Evolutionary conservation across 2,888 invertebrate genomes (phyloP).

Genomic region (Omphaloscelis lunosa): DNA sequence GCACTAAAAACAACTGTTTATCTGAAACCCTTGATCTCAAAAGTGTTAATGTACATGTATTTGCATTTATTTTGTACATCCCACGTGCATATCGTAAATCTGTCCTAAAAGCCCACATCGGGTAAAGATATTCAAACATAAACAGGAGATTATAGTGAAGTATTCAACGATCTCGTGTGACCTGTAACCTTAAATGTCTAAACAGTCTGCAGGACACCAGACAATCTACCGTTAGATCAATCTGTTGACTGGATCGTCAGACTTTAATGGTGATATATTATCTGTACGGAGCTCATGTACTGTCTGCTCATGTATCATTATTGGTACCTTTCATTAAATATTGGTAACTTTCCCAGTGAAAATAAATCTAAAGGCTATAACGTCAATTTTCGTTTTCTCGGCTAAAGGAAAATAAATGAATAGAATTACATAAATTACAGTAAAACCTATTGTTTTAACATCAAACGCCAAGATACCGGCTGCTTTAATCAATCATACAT

Average conservation of each 20-base stretch:
- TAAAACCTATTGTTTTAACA: not conserved
- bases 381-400: not conserved
- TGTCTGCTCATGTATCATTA: not conserved
- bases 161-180: conserved; percentile 42
- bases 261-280: conserved; percentile 21
- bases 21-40: conserved; percentile 32
- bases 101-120: conserved; percentile 23
- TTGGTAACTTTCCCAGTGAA: not conserved
- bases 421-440: not conserved
- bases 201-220: conserved; percentile 11
- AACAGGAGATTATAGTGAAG: conserved; percentile 35
- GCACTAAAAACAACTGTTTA: conserved; percentile 9
- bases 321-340: no score
- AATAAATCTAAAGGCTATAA: not conserved
- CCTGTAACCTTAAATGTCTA: conserved; percentile 38
- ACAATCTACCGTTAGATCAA: conserved; percentile 40
- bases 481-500: no score
- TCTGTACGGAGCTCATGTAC: not conserved
- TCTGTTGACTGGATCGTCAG: conserved; percentile 19
- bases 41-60: conserved; percentile 14
- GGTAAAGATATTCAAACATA: conserved; percentile 43
- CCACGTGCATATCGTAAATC: conserved; percentile 49
- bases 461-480: not conserved
- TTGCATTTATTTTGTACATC: conserved; percentile 36
- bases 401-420: not conserved